phyloP scores from a whole-genome alignment of 2,888 invertebrate genomes.

The Brachyptera risi region DNA sequence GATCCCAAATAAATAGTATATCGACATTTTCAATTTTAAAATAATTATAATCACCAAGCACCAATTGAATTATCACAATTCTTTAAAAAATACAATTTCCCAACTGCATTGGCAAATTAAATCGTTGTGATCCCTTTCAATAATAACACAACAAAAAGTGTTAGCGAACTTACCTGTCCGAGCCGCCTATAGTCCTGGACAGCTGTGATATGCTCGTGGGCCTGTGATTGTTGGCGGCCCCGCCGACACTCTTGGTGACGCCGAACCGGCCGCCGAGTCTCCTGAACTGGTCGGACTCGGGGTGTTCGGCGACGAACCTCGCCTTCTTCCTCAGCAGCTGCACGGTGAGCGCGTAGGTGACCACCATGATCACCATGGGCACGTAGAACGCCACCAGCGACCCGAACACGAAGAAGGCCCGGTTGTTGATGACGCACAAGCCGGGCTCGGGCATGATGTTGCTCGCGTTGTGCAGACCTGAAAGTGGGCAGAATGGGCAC shows the following conservation, averaged over 20 bases:
- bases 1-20: too few relatives aligned
- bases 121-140: too few relatives aligned
- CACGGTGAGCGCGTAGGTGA: slow-evolving; percentile 86
- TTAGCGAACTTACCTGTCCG: slow-evolving; percentile 34
- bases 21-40: too few relatives aligned
- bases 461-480: slow-evolving; percentile 68
- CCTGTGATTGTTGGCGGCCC: slow-evolving; percentile 26
- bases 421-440: slow-evolving; percentile 77
- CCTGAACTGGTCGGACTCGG: slow-evolving; percentile 50
- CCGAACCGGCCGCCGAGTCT: slow-evolving; percentile 44
- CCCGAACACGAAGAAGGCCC: slow-evolving; percentile 85
- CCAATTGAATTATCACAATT: too few relatives aligned
- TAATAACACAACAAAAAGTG: too few relatives aligned
- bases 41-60: too few relatives aligned
- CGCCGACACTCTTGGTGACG: slow-evolving; percentile 41
- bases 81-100: too few relatives aligned
- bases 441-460: slow-evolving; percentile 78
- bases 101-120: too few relatives aligned
- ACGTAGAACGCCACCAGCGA: slow-evolving; percentile 92
- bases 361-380: slow-evolving; percentile 92
- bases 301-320: slow-evolving; percentile 53
- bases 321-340: slow-evolving; percentile 78
- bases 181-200: slow-evolving; percentile 32
- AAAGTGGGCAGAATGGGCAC: slow-evolving; percentile 28
- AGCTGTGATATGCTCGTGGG: slow-evolving; percentile 31